Conservation (phyloP, 92 coral and sea anemone genomes). For the Diadumene lineata region DNA sequence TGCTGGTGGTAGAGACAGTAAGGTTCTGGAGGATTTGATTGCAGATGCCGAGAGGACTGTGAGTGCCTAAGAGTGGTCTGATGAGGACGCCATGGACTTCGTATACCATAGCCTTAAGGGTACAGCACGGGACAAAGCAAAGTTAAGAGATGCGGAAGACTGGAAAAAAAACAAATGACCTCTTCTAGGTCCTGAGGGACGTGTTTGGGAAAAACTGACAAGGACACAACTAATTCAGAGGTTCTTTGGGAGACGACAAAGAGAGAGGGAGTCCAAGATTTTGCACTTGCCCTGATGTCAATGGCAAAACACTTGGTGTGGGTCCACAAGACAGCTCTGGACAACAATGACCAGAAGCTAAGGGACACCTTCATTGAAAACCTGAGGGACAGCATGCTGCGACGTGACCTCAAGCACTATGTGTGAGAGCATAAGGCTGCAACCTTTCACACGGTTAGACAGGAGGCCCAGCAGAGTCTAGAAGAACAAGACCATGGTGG, state of each 20-base stretch:
- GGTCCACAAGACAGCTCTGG: not conserved
- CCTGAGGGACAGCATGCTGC: conserved; percentile 35
- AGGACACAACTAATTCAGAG: conserved; percentile 22
- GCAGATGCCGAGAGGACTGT: conserved; percentile 18
- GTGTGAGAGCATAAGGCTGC: conserved; percentile 12
- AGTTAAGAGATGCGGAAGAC: conserved; percentile 37
- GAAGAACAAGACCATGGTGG: conserved; percentile 6
- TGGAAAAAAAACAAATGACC: conserved; percentile 36
- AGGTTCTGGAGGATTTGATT: conserved; percentile 35
- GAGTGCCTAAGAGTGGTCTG: not conserved
- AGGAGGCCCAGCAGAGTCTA: conserved; percentile 33
- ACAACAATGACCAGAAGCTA: conserved; percentile 14
- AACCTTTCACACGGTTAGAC: conserved; percentile 16
- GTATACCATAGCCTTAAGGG: conserved; percentile 32
- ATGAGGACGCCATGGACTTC: conserved; percentile 25
- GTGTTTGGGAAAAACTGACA: conserved; percentile 32
- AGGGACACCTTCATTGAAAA: conserved; percentile 29
- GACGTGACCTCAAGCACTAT: conserved; percentile 33
- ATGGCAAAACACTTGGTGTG: not conserved
- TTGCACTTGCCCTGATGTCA: conserved; percentile 35
- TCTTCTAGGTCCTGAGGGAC: conserved; percentile 38
- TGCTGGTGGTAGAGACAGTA: conserved; percentile 22
- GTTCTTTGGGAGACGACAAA: conserved; percentile 35
- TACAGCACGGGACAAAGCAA: conserved; percentile 35
- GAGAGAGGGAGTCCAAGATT: conserved; percentile 43